Base-by-base conservation (phyloP, 2,113 vertebrate genomes). In the Hepsetus odoe region DNA sequence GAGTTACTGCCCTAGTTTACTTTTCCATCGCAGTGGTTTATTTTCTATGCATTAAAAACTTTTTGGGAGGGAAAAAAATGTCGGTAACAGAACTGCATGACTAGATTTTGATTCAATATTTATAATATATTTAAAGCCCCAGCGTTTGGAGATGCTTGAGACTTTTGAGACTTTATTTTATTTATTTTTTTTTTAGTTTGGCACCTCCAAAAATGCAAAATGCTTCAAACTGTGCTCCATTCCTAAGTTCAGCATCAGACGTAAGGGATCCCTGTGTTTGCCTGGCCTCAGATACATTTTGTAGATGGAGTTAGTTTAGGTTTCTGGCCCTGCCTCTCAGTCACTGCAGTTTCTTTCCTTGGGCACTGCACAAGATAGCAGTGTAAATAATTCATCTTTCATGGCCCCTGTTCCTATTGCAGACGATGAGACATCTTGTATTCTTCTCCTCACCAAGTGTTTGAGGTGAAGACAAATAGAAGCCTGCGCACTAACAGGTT, bases 351-450 rank as follows among this genome's bases (percentile, higher is more conserved):
- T 81, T 76, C 53, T 85, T 61, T 65, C 67, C 75, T 65, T 1
- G 30, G 56, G 79, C 55, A 26, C 65, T 32, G 80, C 70, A 73
- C 72, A 38, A 68, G 77, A 79, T 74, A 81, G 76, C 69, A 68
- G 67, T 42, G 76, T 86, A 80, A 87, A 83, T 83, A 78, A 87
- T 88, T 85, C 64, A 84, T 82, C 35, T 75, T 79, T 66, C 81
- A 84, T 75, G 67, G 67, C 68, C 73, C 66, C 76, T 44, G 83
- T 79, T 83, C 51, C 69, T 40, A 77, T 81, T 81, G 76, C 64
- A 82, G 62, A 72, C 46, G 40, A 55, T 65, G 69, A 83, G 69
- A 77, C 82, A 70, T 74, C 46, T 58, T 76, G 74, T 20, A 66
- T 85, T 85, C 68, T 62, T 74, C 80, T 77, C 18, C 67, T 70